Evolutionary conservation across 2,888 invertebrate genomes (phyloP).

Genomic region (Drosophila rellima): DNA sequence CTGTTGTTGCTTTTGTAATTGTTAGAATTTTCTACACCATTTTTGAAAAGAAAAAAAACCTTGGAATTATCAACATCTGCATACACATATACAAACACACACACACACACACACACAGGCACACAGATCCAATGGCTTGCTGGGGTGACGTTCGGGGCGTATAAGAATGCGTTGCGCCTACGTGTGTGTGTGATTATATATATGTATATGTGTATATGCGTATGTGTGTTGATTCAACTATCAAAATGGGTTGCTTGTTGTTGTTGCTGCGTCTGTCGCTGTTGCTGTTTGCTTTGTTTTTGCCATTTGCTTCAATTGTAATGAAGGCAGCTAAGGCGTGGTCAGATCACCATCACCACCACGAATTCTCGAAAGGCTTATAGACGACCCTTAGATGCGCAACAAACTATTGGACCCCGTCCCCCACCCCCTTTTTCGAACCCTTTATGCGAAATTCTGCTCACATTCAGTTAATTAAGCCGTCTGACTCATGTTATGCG

Average conservation of each 20-base stretch:
- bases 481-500: background rate
- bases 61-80: slow-evolving; percentile 59
- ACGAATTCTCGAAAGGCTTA: background rate
- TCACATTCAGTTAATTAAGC: background rate
- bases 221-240: slow-evolving; percentile 49
- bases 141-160: slow-evolving; percentile 52
- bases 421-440: no score
- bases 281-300: slow-evolving; percentile 27
- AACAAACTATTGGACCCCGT: background rate
- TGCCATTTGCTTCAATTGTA: slow-evolving; percentile 24
- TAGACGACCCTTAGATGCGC: background rate
- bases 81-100: slow-evolving; percentile 30
- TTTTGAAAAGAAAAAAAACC: slow-evolving; percentile 58
- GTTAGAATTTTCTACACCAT: slow-evolving; percentile 70
- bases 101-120: slow-evolving; percentile 8
- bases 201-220: slow-evolving; percentile 1
- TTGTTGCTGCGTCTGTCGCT: slow-evolving; percentile 11
- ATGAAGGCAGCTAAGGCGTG: slow-evolving; percentile 53
- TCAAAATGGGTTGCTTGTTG: slow-evolving; percentile 54
- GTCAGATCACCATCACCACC: slow-evolving; percentile 29
- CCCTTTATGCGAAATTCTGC: background rate
- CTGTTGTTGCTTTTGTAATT: slow-evolving; percentile 55
- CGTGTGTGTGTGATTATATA: slow-evolving; percentile 11
- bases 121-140: slow-evolving; percentile 26
- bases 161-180: slow-evolving; percentile 31